These are phyloP conservation scores for Ceraclea dissimilis DNA, from an alignment of 2,888 invertebrate species.

Conservation along the genomic window DNA sequence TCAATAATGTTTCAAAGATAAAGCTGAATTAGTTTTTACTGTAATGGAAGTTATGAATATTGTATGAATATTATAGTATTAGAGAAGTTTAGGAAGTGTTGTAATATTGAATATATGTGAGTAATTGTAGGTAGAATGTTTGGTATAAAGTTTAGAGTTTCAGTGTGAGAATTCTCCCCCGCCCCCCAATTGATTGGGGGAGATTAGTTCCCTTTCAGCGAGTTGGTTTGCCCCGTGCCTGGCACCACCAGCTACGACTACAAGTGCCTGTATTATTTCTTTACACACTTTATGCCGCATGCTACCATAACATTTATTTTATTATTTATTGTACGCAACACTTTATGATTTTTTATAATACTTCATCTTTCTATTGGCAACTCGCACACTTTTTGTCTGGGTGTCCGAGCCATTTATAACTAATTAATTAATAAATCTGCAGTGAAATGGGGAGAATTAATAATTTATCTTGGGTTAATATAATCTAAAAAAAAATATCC, in stretches of 20 bases:
- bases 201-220: constrained; percentile 19
- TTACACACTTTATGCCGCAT: constrained; percentile 8
- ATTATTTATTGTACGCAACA: neutral
- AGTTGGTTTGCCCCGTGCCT: constrained; percentile 12
- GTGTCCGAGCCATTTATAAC: no score
- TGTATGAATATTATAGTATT: no score
- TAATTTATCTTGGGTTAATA: no score
- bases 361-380: no score
- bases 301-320: neutral
- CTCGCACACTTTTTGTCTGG: no score
- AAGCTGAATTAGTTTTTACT: no score
- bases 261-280: constrained; percentile 18
- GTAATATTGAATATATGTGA: neutral
- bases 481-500: no score
- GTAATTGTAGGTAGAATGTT: neutral
- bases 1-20: no score
- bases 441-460: no score
- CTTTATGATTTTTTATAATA: neutral
- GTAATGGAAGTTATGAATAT: no score
- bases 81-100: no score
- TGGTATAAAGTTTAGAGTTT: neutral
- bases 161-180: constrained; percentile 11
- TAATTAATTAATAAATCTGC: no score
- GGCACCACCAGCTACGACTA: constrained; percentile 21
- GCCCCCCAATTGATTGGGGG: constrained; percentile 21